Evolutionary conservation across 2,113 vertebrate genomes (phyloP), one percentile per base, ranked within the genome.

Genomic region (Lophius piscatorius): DNA sequence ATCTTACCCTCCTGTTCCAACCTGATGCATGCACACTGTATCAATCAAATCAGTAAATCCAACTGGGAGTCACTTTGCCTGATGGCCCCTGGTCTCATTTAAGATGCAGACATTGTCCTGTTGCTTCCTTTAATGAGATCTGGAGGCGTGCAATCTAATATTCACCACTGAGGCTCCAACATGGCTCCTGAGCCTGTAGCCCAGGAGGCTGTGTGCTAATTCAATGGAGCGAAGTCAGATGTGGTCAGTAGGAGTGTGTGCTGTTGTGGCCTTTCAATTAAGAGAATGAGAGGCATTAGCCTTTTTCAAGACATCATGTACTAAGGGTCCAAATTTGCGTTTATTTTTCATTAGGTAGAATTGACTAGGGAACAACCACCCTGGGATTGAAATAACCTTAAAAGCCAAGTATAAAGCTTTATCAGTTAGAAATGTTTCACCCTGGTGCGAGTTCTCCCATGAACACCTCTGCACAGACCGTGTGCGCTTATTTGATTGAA

Each of bases 81-180:
- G 82, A 82, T 82, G 78, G 73, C 84, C 79, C 50, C 58, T 70
- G 65, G 54, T 68, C 85, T 88, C 81, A 49, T 85, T 79, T 76
- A 68, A 81, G 70, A 88, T 85, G 87, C 87, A 87, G 83, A 83
- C 85, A 61, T 80, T 80, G 85, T 87, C 79, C 77, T 85, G 85
- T 83, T 85, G 82, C 85, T 78, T 82, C 76, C 70, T 81, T 80
- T 90, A 90, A 90, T 88, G 80, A 87, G 87, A 88, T 87, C 80
- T 84, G 82, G 83, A 84, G 85, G 85, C 85, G 77, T 83, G 70
- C 84, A 87, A 90, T 88, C 83, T 87, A 87, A 88, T 87, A 85
- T 84, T 86, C 82, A 83, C 80, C 85, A 84, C 59, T 44, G 80
- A 81, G 82, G 72, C 77, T 81, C 80, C 81, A 69, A 78, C 76